These are phyloP conservation scores for Bujurquina vittata DNA, from an alignment of 2,113 vertebrate genomes.

Conservation along the genomic window DNA sequence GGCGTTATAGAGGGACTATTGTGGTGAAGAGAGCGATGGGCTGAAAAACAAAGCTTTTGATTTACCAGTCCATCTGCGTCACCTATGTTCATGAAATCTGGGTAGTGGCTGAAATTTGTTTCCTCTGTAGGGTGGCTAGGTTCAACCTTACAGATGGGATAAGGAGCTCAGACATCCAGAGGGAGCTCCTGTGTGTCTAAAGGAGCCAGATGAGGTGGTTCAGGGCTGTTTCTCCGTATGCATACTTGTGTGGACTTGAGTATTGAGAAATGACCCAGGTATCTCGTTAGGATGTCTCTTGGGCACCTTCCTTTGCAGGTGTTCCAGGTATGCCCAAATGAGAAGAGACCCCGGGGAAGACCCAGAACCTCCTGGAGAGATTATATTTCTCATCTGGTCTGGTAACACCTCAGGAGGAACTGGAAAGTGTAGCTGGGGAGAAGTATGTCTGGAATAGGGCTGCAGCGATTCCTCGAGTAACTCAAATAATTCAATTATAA, in stretches of 20 bases:
- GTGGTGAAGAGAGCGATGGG: neutral
- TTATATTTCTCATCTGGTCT: neutral
- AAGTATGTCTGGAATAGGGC: neutral
- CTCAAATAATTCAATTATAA: too few species aligned
- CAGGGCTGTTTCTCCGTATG: neutral
- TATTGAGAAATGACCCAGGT: neutral
- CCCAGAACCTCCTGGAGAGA: neutral
- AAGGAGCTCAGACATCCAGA: neutral
- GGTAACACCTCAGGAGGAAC: neutral
- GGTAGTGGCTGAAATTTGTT: neutral
- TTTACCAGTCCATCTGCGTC: neutral
- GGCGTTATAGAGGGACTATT: neutral
- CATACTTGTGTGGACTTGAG: too few species aligned
- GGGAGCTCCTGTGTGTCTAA: neutral
- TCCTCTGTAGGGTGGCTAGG: neutral
- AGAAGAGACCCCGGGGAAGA: too few species aligned
- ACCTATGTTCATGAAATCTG: neutral
- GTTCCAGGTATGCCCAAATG: neutral
- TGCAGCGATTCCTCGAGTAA: too few species aligned
- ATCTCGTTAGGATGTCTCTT: neutral
- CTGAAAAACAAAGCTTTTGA: fast-evolving
- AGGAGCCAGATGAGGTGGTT: neutral
- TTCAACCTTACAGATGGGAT: neutral
- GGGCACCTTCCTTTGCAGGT: neutral
- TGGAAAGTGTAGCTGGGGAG: fast-evolving